Evolutionary conservation across 1,140 invertebrate genomes (phyloP).

Genomic region (Antheraea pernyi): DNA sequence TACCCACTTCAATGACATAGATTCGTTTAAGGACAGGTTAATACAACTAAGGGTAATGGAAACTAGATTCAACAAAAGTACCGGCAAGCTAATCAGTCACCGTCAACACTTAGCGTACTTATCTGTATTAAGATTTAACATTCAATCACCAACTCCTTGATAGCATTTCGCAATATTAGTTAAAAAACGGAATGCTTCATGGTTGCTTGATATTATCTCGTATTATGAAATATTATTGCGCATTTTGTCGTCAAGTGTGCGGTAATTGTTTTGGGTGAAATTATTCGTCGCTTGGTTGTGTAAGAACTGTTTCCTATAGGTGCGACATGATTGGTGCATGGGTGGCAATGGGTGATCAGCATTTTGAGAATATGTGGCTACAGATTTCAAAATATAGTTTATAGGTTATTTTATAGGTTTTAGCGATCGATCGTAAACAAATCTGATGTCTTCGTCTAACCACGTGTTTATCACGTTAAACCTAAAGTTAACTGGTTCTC

Average conservation of each 20-base stretch:
- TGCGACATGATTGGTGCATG: too few relatives aligned
- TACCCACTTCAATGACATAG: background rate
- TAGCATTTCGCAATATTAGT: constrained; percentile 32
- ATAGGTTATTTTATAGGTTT: too few relatives aligned
- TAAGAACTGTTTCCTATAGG: background rate
- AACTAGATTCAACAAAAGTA: constrained; percentile 1
- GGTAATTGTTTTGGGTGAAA: background rate
- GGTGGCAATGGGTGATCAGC: too few relatives aligned
- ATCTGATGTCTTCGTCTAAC: too few relatives aligned
- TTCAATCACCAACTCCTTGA: constrained; percentile 22
- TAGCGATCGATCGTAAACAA: too few relatives aligned
- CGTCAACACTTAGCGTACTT: constrained; percentile 5
- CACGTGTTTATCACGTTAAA: too few relatives aligned
- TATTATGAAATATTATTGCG: constrained; percentile 1
- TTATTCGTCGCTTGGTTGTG: background rate
- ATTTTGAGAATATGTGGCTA: too few relatives aligned
- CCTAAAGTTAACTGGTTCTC: too few relatives aligned
- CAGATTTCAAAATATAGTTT: too few relatives aligned
- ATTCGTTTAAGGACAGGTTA: background rate
- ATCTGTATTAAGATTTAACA: constrained; percentile 15
- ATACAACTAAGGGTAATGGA: background rate
- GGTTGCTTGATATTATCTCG: background rate
- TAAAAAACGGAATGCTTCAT: constrained; percentile 20
- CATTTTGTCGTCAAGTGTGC: background rate
- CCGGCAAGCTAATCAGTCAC: constrained; percentile 11